phyloP scores from a whole-genome alignment of 2,888 invertebrate genomes.

The Ferrisia virgata region DNA sequence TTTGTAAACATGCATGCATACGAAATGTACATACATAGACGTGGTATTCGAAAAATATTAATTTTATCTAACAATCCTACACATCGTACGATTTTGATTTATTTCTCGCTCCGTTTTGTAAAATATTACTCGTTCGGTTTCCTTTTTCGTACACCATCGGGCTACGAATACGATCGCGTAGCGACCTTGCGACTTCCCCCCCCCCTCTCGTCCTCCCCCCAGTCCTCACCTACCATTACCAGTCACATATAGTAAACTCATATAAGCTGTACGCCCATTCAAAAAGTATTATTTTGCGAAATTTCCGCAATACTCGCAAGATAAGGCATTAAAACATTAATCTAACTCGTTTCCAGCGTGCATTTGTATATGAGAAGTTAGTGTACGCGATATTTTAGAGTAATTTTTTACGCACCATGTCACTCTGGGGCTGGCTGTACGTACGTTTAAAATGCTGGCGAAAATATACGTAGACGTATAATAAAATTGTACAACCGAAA shows the following conservation, averaged over 20 bases:
- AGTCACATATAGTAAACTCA: too few relatives aligned
- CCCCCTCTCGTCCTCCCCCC: background rate
- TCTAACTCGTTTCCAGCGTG: background rate
- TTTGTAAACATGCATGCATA: background rate
- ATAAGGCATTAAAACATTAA: conserved; percentile 12
- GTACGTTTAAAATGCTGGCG: background rate
- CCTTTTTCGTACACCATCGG: background rate
- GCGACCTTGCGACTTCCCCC: background rate
- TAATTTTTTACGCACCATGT: background rate
- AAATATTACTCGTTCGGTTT: background rate
- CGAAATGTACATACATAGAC: too few relatives aligned
- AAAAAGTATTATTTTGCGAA: background rate
- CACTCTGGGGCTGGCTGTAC: too few relatives aligned
- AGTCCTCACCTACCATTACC: background rate
- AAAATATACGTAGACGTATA: background rate
- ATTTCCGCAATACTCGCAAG: background rate
- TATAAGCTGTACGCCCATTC: background rate
- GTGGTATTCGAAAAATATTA: conserved; percentile 10
- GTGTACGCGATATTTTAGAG: background rate
- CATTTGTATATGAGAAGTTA: background rate
- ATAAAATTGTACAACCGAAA: background rate
- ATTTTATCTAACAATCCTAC: background rate
- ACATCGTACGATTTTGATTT: background rate
- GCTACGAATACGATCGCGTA: too few relatives aligned
- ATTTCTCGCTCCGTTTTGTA: background rate